Conservation (phyloP, 2,797 vertebrate species). For the Setipinna tenuifilis region DNA sequence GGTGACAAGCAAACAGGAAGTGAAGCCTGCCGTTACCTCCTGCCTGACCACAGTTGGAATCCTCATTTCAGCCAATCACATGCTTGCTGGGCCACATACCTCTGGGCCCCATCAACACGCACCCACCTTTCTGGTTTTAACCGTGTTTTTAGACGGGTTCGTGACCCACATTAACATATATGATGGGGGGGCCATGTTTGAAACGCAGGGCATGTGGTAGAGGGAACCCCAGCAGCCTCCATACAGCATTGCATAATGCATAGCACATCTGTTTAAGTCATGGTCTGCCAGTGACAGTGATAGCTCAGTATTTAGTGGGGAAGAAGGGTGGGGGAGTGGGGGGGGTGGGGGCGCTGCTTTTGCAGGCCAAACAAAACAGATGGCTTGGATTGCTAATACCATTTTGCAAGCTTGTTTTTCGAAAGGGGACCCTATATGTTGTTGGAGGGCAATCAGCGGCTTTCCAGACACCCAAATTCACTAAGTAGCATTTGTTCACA, state of each 20-base stretch:
- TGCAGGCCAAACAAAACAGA: slow-evolving; percentile 6
- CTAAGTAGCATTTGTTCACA: not conserved
- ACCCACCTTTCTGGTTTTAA: not conserved
- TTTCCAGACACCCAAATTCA: not conserved
- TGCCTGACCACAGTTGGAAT: not conserved
- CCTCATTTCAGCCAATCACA: not conserved
- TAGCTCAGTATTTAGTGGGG: slow-evolving; percentile 1
- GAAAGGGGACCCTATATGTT: not conserved
- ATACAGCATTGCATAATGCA: not conserved
- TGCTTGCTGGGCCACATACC: not conserved
- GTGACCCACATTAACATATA: not conserved
- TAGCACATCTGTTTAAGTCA: slow-evolving; percentile 13
- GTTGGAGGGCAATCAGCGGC: not conserved
- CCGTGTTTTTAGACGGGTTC: not conserved
- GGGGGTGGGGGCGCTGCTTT: not conserved
- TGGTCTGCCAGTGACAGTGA: not conserved
- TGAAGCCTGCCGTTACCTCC: not conserved
- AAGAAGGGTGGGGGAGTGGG: not conserved
- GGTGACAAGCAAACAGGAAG: slow-evolving; percentile 23
- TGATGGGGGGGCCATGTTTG: not conserved
- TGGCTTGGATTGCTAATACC: not conserved
- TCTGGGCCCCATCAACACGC: not conserved
- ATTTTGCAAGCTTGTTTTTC: not conserved
- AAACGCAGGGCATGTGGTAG: not conserved
- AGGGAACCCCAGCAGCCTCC: not conserved